Base-by-base conservation (phyloP, 92 coral and sea anemone genomes). In the Phenganax subtilis region DNA sequence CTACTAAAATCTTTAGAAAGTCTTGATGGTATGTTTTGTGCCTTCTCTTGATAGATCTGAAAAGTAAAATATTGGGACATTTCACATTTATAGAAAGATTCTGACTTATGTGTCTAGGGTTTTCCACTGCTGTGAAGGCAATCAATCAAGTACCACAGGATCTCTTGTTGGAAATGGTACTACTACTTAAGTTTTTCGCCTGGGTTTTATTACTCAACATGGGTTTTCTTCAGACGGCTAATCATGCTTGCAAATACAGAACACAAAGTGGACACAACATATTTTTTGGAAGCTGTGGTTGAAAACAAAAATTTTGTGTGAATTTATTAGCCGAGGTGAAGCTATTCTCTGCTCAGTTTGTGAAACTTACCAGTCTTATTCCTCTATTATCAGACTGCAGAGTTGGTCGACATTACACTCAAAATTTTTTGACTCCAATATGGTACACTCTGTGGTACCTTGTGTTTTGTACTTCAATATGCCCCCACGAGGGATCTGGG, bases 91-190 rank as follows among this genome's bases (percentile, higher is more conserved):
- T 59, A 9, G 16, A 6, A 7, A 44, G 17, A 31, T 37, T 27
- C 44, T 17, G 47, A 31, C 54, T 28, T 67, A 80, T 59, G 11
- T 83, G 12, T 16, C 20, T 72, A 91, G 96, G 92, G 67, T 87
- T 87, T 62, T 83, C 82, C 20, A 81, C 83, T 53, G 96, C 96
- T 10, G 96, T 91, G 83, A 92, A 89, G 59, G 88, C 88, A 69
- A 61, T 91, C 82, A 89, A 87, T 27, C 57, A 85, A 30, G 78
- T 91, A 57, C 96, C 96, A 3, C 96, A 91, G 78, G 96, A 89
- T 76, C 80, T 91, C 54, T 83, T 91, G 51, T 90, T 88, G 20
- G 91, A 89, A 82, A 75, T 89, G 91, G 91, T 89, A 83, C 5
- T 37, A 37, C 5, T 37, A 37, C 5, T 37, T 37, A 37, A 5